Conservation (phyloP, 2,797 vertebrate genomes). For the Falco berigora region DNA sequence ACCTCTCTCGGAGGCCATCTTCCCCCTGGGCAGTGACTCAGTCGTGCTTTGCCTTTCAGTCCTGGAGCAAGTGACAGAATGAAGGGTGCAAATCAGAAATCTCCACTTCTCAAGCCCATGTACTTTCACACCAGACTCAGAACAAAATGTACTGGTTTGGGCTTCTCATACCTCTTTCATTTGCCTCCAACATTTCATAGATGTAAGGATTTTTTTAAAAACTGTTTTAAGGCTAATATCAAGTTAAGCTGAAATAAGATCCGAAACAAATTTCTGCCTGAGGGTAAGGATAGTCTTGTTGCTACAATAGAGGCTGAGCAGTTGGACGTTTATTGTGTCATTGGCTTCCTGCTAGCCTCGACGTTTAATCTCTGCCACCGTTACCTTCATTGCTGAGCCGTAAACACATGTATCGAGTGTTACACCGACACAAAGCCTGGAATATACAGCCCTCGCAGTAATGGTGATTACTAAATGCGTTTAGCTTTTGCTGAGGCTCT, state of each 20-base stretch:
- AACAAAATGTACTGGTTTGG: not conserved
- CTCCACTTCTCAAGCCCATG: not conserved
- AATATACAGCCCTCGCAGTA: not conserved
- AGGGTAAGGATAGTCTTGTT: not conserved
- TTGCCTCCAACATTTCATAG: not conserved
- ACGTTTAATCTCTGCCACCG: not conserved
- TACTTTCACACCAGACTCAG: not conserved
- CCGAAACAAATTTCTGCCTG: not conserved
- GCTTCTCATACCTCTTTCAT: not conserved
- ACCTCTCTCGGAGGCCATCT: not conserved
- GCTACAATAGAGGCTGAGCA: not conserved
- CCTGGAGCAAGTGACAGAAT: not conserved
- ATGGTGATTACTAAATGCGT: not conserved
- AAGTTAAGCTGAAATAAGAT: not conserved
- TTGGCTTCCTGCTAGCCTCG: not conserved
- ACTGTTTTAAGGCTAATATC: not conserved
- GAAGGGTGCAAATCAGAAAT: not conserved
- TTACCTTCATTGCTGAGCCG: not conserved
- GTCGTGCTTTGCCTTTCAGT: not conserved
- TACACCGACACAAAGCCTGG: not conserved
- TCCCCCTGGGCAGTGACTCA: not conserved
- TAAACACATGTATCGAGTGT: fast-evolving
- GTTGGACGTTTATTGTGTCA: not conserved
- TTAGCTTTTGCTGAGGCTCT: not conserved
- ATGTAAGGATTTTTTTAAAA: not conserved